Base-by-base conservation (phyloP, 1,140 invertebrate species). In the Achatina immaculata region DNA sequence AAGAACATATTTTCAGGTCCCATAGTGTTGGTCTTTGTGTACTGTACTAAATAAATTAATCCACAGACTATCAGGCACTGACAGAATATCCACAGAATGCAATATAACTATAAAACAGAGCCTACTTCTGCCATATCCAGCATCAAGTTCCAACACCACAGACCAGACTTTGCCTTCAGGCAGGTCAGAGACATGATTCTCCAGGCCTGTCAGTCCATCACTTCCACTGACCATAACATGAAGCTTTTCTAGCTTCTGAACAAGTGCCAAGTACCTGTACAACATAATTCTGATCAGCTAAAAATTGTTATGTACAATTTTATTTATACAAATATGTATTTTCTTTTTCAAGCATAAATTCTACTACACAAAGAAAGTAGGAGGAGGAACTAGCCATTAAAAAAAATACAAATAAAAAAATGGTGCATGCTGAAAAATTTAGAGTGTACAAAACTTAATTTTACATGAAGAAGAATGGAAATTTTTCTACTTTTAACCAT, bases 221-320 rank as follows among this genome's bases (percentile, higher is more conserved):
- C 65, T 14, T 51, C 83, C 87, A 77, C 89, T 90, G 21, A 91
- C 81, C 88, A 92, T 86, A 36, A 92, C 83, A 76, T 92, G 90
- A 81, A 91, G 91, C 38, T 84, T 81, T 7, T 85, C 55, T 24
- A 90, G 78, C 71, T 89, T 86, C 1, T 82, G 77, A 45, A 90
- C 69, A 42, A 84, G 51, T 40, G 79, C 79, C 16, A 81, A 14
- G 58, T 36, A 81, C 43, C 45, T 74, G 40, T 6, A 74, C 11
- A 65, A 19, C 62, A 19, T 51, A 51, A 80, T 62, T 9, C n/a
- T 51, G n/a, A n/a, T 31, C 40, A 51, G 0, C 24, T 62, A 34
- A 48, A 14, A 40, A 14, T 6, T 34, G 19, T 34, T n/a, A 45
- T 14, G 14, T 19, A 72, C 19, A 36, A 38, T 19, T 28, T 16